Evolutionary conservation across 2,113 vertebrate species (phyloP).

Genomic region (Rallus limicola): DNA sequence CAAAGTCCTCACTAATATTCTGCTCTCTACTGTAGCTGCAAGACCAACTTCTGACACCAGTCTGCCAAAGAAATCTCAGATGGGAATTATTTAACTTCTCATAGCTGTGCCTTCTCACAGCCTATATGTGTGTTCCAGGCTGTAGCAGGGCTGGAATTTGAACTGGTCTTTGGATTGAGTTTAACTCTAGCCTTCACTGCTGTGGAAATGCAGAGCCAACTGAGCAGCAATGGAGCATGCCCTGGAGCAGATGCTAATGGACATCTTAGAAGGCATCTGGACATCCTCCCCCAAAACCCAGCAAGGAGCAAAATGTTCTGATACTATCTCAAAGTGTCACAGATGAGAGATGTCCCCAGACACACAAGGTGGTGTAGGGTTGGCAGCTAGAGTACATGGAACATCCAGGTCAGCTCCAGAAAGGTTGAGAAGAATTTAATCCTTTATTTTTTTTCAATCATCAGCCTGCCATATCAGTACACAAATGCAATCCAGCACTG

Average conservation of each 20-base stretch:
- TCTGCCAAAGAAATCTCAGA: not conserved
- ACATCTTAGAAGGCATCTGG: not conserved
- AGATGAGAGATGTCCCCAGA: not conserved
- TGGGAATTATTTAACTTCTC: not conserved
- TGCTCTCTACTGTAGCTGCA: not conserved
- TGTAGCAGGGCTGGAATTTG: not conserved
- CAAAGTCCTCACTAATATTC: not conserved
- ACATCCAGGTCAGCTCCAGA: not conserved
- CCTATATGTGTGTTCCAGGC: not conserved
- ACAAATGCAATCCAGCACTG: fast-evolving
- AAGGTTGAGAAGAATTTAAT: not conserved
- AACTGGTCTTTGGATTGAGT: not conserved
- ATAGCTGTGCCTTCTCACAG: not conserved
- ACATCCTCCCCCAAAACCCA: not conserved
- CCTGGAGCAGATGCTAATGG: not conserved
- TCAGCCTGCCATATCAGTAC: not conserved
- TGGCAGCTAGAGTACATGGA: not conserved
- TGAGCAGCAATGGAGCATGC: not conserved
- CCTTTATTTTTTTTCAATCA: not conserved
- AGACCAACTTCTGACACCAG: not conserved
- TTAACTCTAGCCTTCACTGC: not conserved
- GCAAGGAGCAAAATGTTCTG: not conserved
- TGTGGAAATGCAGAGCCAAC: fast-evolving
- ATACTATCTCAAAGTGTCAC: not conserved
- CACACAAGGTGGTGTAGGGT: not conserved